These are phyloP conservation scores for Bedellia somnulentella DNA, from an alignment of 2,888 invertebrate species.

Conservation along the genomic window DNA sequence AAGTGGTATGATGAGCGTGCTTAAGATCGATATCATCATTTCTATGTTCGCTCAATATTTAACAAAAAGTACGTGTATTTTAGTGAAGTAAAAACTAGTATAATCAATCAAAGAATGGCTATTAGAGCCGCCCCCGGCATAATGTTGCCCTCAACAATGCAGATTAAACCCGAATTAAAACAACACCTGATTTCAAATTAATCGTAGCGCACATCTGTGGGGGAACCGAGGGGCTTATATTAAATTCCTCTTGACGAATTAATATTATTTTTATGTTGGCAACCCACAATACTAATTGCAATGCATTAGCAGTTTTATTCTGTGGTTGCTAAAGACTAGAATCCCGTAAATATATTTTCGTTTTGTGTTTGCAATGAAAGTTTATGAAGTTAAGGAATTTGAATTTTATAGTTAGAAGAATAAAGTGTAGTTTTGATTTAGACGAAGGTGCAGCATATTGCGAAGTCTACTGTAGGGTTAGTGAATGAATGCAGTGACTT, in stretches of 20 bases:
- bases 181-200: slow-evolving; percentile 8
- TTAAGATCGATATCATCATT: too few relatives aligned
- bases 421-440: background rate
- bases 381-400: background rate
- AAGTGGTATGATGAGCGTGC: too few relatives aligned
- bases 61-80: too few relatives aligned
- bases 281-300: slow-evolving; percentile 11
- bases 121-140: too few relatives aligned
- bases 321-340: background rate
- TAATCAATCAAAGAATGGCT: too few relatives aligned
- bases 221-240: slow-evolving; percentile 26
- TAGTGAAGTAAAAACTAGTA: too few relatives aligned
- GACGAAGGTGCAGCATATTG: background rate
- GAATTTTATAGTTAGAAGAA: background rate
- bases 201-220: slow-evolving; percentile 21
- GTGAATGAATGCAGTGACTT: background rate
- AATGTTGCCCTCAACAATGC: slow-evolving; percentile 4
- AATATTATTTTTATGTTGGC: slow-evolving; percentile 25
- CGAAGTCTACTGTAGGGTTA: background rate
- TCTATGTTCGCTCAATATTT: too few relatives aligned
- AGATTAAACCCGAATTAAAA: slow-evolving; percentile 7
- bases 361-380: background rate
- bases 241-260: slow-evolving; percentile 30
- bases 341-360: background rate
- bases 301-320: background rate